These are phyloP conservation scores for Pammene aurita DNA, from an alignment of 2,888 invertebrate genomes.

Conservation along the genomic window DNA sequence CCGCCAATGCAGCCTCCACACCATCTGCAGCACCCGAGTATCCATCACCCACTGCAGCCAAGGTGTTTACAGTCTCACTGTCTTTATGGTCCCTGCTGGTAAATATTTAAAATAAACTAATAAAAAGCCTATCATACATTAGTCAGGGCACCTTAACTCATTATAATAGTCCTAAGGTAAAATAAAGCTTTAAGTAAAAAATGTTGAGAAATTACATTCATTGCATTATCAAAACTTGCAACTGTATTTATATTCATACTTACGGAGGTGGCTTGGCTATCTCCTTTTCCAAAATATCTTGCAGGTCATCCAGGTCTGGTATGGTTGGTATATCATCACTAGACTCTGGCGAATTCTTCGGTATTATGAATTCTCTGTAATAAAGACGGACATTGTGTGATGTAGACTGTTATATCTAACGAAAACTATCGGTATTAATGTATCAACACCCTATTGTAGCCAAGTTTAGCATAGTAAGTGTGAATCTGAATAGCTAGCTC, in stretches of 20 bases:
- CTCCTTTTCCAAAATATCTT: conserved; percentile 76
- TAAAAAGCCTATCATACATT: background rate
- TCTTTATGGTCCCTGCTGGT: conserved; percentile 64
- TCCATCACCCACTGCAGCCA: conserved; percentile 71
- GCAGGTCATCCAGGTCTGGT: conserved; percentile 77
- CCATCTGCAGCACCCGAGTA: conserved; percentile 66
- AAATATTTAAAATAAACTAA: background rate
- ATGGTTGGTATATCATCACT: conserved; percentile 79
- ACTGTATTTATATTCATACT: conserved; percentile 45
- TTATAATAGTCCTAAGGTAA: too few species aligned
- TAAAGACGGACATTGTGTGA: background rate
- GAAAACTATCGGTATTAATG: too few species aligned
- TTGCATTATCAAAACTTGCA: too few species aligned
- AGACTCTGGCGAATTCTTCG: conserved; percentile 72
- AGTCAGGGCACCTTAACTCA: too few species aligned
- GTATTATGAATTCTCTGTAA: conserved; percentile 73
- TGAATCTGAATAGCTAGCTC: conserved; percentile 37
- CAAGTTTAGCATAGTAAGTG: too few species aligned
- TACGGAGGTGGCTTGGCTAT: conserved; percentile 69
- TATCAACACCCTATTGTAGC: too few species aligned
- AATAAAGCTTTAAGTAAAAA: too few species aligned
- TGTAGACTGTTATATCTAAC: too few species aligned
- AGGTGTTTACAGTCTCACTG: conserved; percentile 68
- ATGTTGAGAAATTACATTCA: too few species aligned
- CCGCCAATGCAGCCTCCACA: conserved; percentile 68